Evolutionary conservation across 2,888 invertebrate species (phyloP), one percentile per base, ranked within the genome.

Genomic region (Callinectes sapidus): DNA sequence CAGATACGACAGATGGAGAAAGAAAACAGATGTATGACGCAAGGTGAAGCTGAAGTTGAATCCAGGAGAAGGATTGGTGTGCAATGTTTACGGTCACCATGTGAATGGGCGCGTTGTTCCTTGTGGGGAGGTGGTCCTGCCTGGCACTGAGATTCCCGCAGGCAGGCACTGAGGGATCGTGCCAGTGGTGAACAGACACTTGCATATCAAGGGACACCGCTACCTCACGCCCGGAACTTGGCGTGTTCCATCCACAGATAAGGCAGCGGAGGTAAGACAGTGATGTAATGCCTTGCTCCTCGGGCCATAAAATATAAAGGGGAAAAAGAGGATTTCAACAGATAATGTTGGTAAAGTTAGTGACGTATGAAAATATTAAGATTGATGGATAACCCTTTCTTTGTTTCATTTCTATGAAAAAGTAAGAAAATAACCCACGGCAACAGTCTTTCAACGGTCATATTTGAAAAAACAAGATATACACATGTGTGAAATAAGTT

Each of bases 71-170:
- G 81, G 32, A n/a, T 88, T 85, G 77, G 85, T 8, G 85, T 28
- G 66, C 81, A 93, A 89, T 93, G 92, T 93, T 93, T 93, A 93
- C 48, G 88, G 92, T 93, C 89, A 66, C 89, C 90, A 89, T 42
- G 92, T 91, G 91, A 93, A 93, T 54, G 92, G 32, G 90, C 90
- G 90, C 92, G 88, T 93, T 93, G 92, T 93, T 93, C 61, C 71
- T 61, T 85, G 48, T 16, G 35, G 32, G 86, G 28, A 32, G 85
- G 88, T 55, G 55, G 88, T 35, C 55, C 35, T 55, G 71, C 71
- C 14, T 42, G 55, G 55, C 71, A 35, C 87, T 77, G 89, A 89
- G 54, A 87, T 13, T 35, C 87, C 66, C 81, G 35, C 87, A 89
- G 88, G 35, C 55, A 55, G 87, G 77, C 90, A 90, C 71, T 90